Percentiles rank a stretch among this genome's conserved stretches.
Conservation (phyloP, 2,797 vertebrate species). For the Clarias fuscus region DNA sequence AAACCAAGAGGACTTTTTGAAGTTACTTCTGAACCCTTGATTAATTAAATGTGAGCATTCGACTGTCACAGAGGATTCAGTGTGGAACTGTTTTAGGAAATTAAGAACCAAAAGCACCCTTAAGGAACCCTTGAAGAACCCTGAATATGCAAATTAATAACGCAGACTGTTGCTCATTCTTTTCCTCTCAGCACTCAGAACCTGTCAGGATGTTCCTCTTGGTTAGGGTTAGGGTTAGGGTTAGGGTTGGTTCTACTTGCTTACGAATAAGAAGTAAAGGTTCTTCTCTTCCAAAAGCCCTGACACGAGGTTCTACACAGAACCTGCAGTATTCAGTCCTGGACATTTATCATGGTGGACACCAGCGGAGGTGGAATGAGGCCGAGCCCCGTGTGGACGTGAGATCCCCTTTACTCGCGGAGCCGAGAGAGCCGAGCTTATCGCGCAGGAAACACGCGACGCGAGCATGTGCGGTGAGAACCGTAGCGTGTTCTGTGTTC, state of each 20-base stretch:
- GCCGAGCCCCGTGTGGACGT: neutral
- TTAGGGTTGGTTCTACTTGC: neutral
- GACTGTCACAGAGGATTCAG: neutral
- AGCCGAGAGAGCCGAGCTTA: neutral
- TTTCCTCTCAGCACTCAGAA: neutral
- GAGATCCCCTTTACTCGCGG: neutral
- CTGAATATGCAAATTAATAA: no score
- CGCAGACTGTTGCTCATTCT: neutral
- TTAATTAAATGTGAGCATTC: neutral
- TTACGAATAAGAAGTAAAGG: neutral
- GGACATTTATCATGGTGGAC: neutral
- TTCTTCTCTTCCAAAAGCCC: neutral
- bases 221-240: no score
- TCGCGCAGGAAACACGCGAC: slow-evolving; percentile 8
- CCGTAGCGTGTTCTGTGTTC: neutral
- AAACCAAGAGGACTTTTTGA: neutral
- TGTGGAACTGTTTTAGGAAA: neutral
- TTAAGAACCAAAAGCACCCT: neutral
- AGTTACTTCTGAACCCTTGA: neutral
- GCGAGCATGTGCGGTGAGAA: neutral
- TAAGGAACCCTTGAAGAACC: neutral
- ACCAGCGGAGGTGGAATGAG: neutral
- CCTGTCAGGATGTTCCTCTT: neutral
- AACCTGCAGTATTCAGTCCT: neutral
- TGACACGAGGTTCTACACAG: neutral